Conservation (phyloP, 2,113 vertebrate species). For the Mus pahari region DNA sequence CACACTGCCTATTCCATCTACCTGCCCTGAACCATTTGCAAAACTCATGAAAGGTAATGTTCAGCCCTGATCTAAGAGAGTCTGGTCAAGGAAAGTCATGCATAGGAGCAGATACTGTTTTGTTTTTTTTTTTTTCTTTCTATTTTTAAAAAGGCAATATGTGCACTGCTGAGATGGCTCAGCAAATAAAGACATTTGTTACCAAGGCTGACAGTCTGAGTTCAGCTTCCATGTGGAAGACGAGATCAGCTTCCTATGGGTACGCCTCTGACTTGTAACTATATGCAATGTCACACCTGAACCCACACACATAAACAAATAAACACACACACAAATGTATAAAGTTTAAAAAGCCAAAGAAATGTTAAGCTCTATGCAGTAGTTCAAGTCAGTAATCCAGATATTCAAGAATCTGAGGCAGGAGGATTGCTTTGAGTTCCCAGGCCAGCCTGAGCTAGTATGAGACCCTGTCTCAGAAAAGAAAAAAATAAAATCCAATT, state of each 20-base stretch:
- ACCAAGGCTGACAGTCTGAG: neutral
- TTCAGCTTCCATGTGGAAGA: neutral
- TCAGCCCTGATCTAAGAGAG: neutral
- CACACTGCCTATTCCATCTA: conserved; percentile 96
- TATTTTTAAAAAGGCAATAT: neutral
- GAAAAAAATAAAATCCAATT: neutral
- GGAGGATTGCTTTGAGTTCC: neutral
- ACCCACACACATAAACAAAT: neutral
- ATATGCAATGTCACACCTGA: no score
- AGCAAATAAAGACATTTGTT: neutral
- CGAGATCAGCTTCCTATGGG: neutral
- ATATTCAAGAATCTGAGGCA: neutral
- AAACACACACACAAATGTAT: neutral
- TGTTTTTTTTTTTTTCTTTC: neutral
- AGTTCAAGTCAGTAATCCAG: neutral
- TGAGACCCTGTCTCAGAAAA: neutral
- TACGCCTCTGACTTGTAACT: neutral
- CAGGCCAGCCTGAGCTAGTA: neutral
- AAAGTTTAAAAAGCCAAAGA: neutral
- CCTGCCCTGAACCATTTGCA: conserved; percentile 96
- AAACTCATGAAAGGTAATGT: conserved; percentile 97
- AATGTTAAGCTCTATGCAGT: neutral
- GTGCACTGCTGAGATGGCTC: neutral
- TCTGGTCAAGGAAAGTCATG: neutral
- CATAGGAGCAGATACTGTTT: neutral